Evolutionary conservation across 2,113 vertebrate species (phyloP).

Genomic region (Cephalopholis sonnerati): DNA sequence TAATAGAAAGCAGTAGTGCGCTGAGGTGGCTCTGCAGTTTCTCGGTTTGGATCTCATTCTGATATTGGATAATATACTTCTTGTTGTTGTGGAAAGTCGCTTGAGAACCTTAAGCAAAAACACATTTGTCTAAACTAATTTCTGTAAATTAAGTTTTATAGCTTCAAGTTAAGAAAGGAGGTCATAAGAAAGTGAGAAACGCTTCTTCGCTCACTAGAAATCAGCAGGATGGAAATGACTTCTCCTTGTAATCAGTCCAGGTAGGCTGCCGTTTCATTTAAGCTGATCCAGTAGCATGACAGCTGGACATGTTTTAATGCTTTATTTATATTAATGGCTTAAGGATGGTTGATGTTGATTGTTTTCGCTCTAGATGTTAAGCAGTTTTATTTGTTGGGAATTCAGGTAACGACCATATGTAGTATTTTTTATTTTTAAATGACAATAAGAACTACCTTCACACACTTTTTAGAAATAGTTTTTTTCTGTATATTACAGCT

Average conservation of each 20-base stretch:
- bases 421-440: background rate
- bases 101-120: background rate
- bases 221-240: background rate
- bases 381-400: background rate
- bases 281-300: background rate
- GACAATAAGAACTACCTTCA: background rate
- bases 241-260: background rate
- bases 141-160: background rate
- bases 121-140: background rate
- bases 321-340: constrained; percentile 3
- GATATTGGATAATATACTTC: background rate
- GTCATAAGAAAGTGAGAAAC: background rate
- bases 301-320: background rate
- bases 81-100: background rate
- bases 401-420: background rate
- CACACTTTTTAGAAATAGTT: background rate
- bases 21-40: background rate
- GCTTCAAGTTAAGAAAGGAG: background rate
- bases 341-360: background rate
- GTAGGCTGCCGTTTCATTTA: background rate
- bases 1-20: constrained; percentile 19
- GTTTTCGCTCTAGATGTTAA: background rate
- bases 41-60: background rate
- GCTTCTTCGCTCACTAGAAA: background rate
- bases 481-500: constrained; percentile 17